These are phyloP conservation scores for Ligdia adustata DNA, from an alignment of 2,888 invertebrate species.

Conservation along the genomic window DNA sequence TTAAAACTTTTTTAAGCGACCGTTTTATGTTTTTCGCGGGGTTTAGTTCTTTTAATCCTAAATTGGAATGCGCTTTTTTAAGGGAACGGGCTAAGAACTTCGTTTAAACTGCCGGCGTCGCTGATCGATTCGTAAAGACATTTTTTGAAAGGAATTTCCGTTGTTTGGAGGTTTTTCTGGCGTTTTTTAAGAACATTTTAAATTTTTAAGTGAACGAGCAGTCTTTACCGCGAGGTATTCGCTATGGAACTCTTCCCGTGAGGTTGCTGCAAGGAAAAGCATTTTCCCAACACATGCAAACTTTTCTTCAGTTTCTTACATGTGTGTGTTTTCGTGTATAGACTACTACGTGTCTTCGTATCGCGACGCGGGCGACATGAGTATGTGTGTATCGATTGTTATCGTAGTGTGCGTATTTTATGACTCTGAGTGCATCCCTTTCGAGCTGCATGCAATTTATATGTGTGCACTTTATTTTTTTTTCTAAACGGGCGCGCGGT, in stretches of 20 bases:
- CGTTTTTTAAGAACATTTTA: constrained; percentile 46
- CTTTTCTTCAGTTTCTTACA: constrained; percentile 66
- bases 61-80: constrained; percentile 59
- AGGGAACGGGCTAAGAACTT: constrained; percentile 69
- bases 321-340: constrained; percentile 63
- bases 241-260: constrained; percentile 84
- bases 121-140: constrained; percentile 61
- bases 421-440: constrained; percentile 84
- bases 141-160: constrained; percentile 44
- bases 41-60: constrained; percentile 50
- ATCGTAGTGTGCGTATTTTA: constrained; percentile 73
- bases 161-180: constrained; percentile 41
- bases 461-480: constrained; percentile 82
- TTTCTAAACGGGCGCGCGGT: constrained; percentile 70
- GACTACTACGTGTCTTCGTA: constrained; percentile 55
- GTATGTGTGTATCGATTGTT: constrained; percentile 45
- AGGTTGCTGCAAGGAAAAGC: constrained; percentile 84
- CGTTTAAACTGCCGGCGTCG: constrained; percentile 57
- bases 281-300: constrained; percentile 80
- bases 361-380: constrained; percentile 53
- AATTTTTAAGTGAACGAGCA: constrained; percentile 66
- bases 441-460: constrained; percentile 82
- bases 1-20: constrained; percentile 30
- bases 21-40: constrained; percentile 40
- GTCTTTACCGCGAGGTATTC: constrained; percentile 85